phyloP scores from a whole-genome alignment of 2,888 invertebrate species.

The Troilus luridus region DNA sequence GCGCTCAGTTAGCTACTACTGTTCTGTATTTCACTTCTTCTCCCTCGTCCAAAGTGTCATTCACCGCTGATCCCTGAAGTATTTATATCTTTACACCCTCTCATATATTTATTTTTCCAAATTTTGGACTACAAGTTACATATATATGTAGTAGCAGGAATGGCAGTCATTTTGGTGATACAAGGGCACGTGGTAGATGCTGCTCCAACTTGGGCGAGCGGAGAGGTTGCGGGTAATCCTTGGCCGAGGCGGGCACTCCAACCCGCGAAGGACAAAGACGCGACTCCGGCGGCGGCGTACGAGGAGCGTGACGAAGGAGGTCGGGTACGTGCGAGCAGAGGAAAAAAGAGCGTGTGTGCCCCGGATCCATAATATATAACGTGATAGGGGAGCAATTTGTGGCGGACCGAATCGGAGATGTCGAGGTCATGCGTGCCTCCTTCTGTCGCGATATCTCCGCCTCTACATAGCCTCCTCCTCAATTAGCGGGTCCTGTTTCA shows the following conservation, averaged over 20 bases:
- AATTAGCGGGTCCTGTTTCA: background rate
- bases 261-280: background rate
- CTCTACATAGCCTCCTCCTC: background rate
- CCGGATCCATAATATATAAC: slow-evolving; percentile 60
- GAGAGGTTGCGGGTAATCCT: background rate
- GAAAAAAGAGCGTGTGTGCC: slow-evolving; percentile 53
- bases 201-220: background rate
- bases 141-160: too few species aligned
- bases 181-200: background rate
- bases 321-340: slow-evolving; percentile 39
- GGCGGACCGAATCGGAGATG: slow-evolving; percentile 54
- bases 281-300: slow-evolving; percentile 16
- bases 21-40: too few species aligned
- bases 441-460: background rate
- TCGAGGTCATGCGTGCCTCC: slow-evolving; percentile 57
- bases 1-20: too few species aligned
- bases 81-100: too few species aligned
- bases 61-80: too few species aligned
- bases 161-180: too few species aligned
- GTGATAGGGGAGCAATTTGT: slow-evolving; percentile 60
- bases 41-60: too few species aligned
- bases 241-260: background rate
- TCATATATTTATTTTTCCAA: too few species aligned
- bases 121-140: too few species aligned
- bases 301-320: slow-evolving; percentile 41